A percentile compares a stretch with the other conserved stretches of the same genome.
Conservation (phyloP, 2,113 vertebrate genomes). For the Tetrao urogallus region DNA sequence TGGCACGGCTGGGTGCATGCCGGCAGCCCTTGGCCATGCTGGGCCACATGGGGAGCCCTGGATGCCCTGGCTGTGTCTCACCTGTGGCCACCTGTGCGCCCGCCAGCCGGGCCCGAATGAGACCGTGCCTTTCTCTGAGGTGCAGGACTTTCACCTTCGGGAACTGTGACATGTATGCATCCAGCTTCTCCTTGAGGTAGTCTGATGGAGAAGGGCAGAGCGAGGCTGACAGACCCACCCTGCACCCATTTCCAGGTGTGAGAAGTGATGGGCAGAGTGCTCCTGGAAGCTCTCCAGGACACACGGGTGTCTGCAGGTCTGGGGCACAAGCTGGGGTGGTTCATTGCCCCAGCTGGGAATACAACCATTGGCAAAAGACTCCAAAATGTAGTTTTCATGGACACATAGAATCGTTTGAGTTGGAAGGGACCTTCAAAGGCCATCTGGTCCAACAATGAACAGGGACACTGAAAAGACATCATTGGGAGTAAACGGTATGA, state of each 20-base stretch:
- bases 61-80: constrained; percentile 46
- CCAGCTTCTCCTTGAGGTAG: constrained; percentile 88
- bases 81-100: constrained; percentile 89
- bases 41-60: not conserved
- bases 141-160: constrained; percentile 92
- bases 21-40: not conserved
- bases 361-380: not conserved
- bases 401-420: no score
- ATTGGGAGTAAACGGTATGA: not conserved
- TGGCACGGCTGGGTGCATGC: not conserved
- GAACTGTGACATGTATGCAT: constrained; percentile 88
- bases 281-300: not conserved
- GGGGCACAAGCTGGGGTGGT: accelerated
- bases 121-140: constrained; percentile 90
- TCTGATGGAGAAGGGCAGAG: constrained; percentile 69
- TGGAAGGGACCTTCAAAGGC: no score
- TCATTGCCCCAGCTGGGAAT: not conserved
- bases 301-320: accelerated
- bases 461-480: no score
- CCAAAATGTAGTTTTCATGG: not conserved
- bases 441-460: no score
- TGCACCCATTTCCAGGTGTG: accelerated
- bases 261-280: accelerated
- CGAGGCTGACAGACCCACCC: accelerated
- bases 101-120: constrained; percentile 92